Base-by-base conservation (phyloP, 2,113 vertebrate genomes). In the Mustela nigripes region DNA sequence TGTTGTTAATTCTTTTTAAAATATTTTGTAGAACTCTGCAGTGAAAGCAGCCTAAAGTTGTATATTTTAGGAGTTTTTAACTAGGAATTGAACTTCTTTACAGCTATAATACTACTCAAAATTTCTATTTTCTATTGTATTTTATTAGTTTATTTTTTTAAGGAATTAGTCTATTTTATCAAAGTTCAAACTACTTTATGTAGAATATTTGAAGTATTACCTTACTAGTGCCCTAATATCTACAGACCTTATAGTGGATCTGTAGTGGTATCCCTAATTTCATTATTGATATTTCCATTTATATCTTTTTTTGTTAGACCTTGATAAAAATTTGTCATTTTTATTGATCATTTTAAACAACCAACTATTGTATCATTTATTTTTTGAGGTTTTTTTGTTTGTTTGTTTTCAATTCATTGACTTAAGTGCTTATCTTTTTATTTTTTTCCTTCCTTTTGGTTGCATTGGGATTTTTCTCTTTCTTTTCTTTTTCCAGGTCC, bases 71-170 rank as follows among this genome's bases (percentile, higher is more conserved):
- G 33, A 36, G 3, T 21, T 87, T 87, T n/a, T 45, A 87, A 80
- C 53, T 33, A 62, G 21, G 24, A 86, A 28, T 92, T 81, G 9
- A 93, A 74, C 86, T 65, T 87, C n/a, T 88, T 96, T 92, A 36
- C 73, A 18, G 76, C 15, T 88, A 7, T 21, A 73, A 6, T 36
- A 10, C 5, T 74, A 28, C 90, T 94, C 63, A 80, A 53, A 28
- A 56, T 63, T 92, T 87, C 65, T 74, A 31, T 53, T 71, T 60
- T 21, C 50, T 87, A n/a, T 45, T 82, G 11, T 63, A 42, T 82
- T 82, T 42, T 63, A 1, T 22, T 81, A 42, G 28, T 14, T 53
- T 50, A 22, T 67, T 73, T 76, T 60, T 76, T 76, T 53, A 24
- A 50, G 26, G 24, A 69, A 60, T 86, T 79, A 87, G 53, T 73